These are phyloP conservation scores for Callospermophilus lateralis DNA, from an alignment of 2,113 vertebrate genomes.

Conservation along the genomic window DNA sequence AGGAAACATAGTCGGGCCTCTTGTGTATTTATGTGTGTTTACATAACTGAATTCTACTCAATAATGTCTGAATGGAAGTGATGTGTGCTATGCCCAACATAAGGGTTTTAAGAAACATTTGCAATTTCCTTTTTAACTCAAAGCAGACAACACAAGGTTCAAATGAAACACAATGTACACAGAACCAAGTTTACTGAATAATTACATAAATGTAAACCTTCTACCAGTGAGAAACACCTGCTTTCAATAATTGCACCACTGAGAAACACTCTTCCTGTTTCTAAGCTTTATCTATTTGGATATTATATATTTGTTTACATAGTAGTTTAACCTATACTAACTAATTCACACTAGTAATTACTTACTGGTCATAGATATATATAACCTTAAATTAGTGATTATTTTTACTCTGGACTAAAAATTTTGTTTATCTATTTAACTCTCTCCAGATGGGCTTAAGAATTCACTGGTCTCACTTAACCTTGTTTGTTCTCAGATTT, in stretches of 20 bases:
- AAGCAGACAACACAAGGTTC: not conserved
- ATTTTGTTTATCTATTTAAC: not conserved
- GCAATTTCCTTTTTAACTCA: not conserved
- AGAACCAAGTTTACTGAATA: not conserved
- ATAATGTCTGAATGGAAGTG: not conserved
- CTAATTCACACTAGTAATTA: not conserved
- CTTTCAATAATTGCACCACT: not conserved
- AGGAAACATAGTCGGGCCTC: not conserved
- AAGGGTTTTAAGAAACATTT: not conserved
- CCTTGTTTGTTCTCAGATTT: not conserved
- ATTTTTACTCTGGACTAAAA: not conserved
- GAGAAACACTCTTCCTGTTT: not conserved
- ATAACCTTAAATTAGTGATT: not conserved
- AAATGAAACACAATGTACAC: not conserved
- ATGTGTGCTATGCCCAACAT: not conserved
- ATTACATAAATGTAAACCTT: not conserved
- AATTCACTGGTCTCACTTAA: not conserved
- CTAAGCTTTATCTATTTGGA: not conserved
- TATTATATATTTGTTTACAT: not conserved
- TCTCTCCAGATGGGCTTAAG: not conserved
- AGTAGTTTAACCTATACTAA: not conserved
- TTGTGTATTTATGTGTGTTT: not conserved
- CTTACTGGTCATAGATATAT: not conserved
- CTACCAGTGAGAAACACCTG: not conserved
- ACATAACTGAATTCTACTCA: not conserved